These are phyloP conservation scores for Pseudomyrmex cubaensis DNA, from an alignment of 1,140 invertebrate genomes.

Conservation along the genomic window DNA sequence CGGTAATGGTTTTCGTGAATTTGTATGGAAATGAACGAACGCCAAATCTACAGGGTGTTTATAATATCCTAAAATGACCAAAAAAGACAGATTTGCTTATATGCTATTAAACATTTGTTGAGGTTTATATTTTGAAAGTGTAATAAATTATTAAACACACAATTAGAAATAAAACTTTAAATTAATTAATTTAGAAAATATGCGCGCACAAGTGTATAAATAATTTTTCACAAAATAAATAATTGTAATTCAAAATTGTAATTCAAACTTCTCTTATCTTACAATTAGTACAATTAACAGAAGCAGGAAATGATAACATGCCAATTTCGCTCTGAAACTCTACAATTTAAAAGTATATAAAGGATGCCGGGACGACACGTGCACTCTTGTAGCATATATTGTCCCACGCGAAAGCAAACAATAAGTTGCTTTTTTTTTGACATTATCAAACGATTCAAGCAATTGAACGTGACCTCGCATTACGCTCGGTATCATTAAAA, in stretches of 20 bases:
- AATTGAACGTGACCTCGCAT: constrained; percentile 35
- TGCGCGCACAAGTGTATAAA: too few species aligned
- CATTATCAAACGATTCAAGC: constrained; percentile 23
- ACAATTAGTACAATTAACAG: neutral
- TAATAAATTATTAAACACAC: neutral
- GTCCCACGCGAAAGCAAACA: constrained; percentile 19
- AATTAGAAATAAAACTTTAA: neutral
- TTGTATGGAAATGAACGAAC: constrained; percentile 59
- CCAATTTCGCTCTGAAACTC: neutral
- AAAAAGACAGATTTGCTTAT: constrained; percentile 1
- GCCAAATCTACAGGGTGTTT: neutral
- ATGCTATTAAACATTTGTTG: neutral
- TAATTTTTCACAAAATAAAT: neutral
- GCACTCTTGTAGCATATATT: constrained; percentile 17
- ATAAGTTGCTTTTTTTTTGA: constrained; percentile 27
- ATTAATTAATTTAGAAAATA: too few species aligned
- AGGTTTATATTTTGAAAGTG: neutral
- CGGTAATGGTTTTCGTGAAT: constrained; percentile 64
- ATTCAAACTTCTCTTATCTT: neutral
- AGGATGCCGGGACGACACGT: neutral
- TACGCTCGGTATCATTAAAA: constrained; percentile 4
- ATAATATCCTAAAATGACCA: neutral
- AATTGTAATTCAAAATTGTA: neutral
- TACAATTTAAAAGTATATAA: constrained; percentile 1
- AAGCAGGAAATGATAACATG: neutral